phyloP scores from a whole-genome alignment of 2,113 vertebrate genomes.

The Panthera uncia region DNA sequence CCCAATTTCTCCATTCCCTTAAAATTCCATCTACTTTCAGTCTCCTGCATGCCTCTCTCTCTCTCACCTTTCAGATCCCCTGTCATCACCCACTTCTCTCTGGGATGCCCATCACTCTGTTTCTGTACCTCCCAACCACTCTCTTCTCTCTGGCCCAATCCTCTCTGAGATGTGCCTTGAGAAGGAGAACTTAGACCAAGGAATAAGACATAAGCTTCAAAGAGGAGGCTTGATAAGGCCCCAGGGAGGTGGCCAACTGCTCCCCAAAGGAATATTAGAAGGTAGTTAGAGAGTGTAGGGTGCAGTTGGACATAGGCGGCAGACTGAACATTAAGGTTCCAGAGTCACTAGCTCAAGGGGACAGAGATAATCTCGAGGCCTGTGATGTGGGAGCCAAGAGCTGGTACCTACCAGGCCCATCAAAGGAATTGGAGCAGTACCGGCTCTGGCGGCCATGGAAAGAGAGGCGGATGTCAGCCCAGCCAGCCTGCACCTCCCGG shows the following conservation, averaged over 20 bases:
- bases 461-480: constrained; percentile 89
- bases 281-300: not conserved
- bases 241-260: not conserved
- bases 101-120: not conserved
- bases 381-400: not conserved
- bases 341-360: not conserved
- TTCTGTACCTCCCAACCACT: not conserved
- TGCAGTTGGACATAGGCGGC: not conserved
- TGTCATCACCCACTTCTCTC: not conserved
- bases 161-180: not conserved
- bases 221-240: not conserved
- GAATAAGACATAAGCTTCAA: not conserved
- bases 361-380: not conserved
- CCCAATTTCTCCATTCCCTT: not conserved
- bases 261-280: not conserved
- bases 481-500: constrained; percentile 85
- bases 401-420: constrained; percentile 81
- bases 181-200: not conserved
- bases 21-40: not conserved
- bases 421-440: constrained; percentile 81
- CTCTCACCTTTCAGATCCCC: not conserved
- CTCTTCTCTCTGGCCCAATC: not conserved
- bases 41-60: not conserved
- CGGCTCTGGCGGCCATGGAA: constrained; percentile 85
- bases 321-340: not conserved